A percentile compares a stretch with the other conserved stretches of the same genome.
phyloP scores from a whole-genome alignment of 2,797 vertebrate species.

The Oreortyx pictus region DNA sequence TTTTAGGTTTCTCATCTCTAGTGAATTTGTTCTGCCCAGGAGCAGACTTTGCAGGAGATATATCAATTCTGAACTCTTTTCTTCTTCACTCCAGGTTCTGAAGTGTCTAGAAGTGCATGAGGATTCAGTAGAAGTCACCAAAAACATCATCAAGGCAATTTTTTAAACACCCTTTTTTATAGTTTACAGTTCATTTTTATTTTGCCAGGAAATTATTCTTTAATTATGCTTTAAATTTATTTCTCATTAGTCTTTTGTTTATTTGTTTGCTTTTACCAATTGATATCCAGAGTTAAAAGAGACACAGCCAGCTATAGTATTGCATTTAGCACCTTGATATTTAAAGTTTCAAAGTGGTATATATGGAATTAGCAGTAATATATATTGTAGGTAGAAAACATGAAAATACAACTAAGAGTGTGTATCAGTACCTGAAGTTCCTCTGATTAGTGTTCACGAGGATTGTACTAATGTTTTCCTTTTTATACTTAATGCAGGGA shows the following conservation, averaged over 20 bases:
- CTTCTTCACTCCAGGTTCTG: conserved; percentile 27
- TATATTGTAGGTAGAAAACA: not conserved
- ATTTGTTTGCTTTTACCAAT: not conserved
- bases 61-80: conserved; percentile 38
- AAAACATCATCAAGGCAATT: not conserved
- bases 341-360: not conserved
- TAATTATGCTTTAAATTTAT: not conserved
- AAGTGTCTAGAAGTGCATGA: conserved; percentile 7
- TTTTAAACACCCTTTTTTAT: not conserved
- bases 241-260: not conserved
- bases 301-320: not conserved
- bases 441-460: not conserved
- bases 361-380: not conserved
- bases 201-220: not conserved
- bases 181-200: not conserved
- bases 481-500: not conserved
- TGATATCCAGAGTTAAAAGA: not conserved
- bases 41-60: conserved; percentile 61
- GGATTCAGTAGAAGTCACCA: not conserved
- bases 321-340: not conserved
- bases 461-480: accelerated
- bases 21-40: conserved; percentile 61
- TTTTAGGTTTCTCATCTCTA: conserved; percentile 62
- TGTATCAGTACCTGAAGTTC: not conserved
- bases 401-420: not conserved